Base-by-base conservation (phyloP, 2,113 vertebrate species). In the Oryctolagus cuniculus region DNA sequence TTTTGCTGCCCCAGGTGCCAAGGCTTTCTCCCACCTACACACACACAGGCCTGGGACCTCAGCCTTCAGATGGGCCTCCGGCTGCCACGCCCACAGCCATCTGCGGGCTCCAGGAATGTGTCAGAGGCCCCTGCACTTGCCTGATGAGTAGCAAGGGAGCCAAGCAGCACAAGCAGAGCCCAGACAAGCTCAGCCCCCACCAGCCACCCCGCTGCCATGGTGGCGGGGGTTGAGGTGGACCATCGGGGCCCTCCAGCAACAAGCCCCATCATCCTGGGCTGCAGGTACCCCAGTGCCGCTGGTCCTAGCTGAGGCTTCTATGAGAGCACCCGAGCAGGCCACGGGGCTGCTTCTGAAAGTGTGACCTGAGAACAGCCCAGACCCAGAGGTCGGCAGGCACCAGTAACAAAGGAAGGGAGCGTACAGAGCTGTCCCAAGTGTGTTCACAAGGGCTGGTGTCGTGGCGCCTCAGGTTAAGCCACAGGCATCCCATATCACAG, bases 141-240 rank as follows among this genome's bases (percentile, higher is more conserved):
- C 69, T n/a, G 79, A 67, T 85, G 72, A 90, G 21, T n/a, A 79
- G 49, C 19, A 66, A 63, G 73, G 85, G 75, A 92, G 34, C 12
- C 36, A 51, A 55, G 63, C 36, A 69, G 49, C 31, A 66, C 8
- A 67, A 58, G 31, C n/a, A 29, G 64, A 63, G 55, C 34, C 25
- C 22, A 24, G 63, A 25, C 61, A 86, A 66, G 36, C 27, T 53
- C 22, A 24, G 51, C 64, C 11, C 87, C 31, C n/a, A 58, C 34
- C 17, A 55, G 36, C 44, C 21, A 86, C 38, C 63, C 81, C 0
- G 29, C 36, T 51, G 49, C 66, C n/a, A 34, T 31, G 66, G 12
- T 24, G 58, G 17, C 36, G 17, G 19, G 55, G 55, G 19, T 3
- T 17, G 55, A 19, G 17, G 55, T 27, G 38, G 96, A 94, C 0